Base-by-base conservation (phyloP, 1,140 invertebrate species). In the Phenacoccus solenopsis region DNA sequence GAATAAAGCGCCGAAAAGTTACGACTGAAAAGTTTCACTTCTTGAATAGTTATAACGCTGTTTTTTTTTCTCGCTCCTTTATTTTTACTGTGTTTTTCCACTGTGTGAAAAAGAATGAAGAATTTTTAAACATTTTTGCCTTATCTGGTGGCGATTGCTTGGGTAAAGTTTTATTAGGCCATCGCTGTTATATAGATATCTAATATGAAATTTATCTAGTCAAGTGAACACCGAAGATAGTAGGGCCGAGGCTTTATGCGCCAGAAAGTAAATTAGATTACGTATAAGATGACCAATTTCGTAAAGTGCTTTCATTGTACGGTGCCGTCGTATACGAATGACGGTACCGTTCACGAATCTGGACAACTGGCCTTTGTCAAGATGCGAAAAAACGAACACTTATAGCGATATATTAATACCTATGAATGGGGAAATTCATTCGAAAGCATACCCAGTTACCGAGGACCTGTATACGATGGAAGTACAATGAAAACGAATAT, bases 221-320 rank as follows among this genome's bases (percentile, higher is more conserved):
- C 38, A 49, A 49, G 38, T 49, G 38, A 49, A 49, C 38, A 49
- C 38, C 38, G 12, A 49, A 49, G 16, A n/a, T 49, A n/a, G 38
- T 7, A 32, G 13, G 30, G 30, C 30, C 5, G 13, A 49, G 38
- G 38, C 38, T 49, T 49, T 49, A 49, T 49, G 38, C 12, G n/a
- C n/a, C n/a, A 49, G 38, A 49, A 49, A 49, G 38, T 49, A 49
- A 49, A 49, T 49, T 49, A 49, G 38, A 49, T 49, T 49, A 49
- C 38, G 16, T 49, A n/a, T n/a, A 49, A 49, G 38, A 49, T 49
- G 38, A 49, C 38, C 38, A 49, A 49, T 49, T 49, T 49, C 38
- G 38, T 49, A 49, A 49, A 49, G 38, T 49, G 38, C 38, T 49
- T n/a, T 49, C 38, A 49, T 16, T 49, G 38, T n/a, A n/a, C n/a